Base-by-base conservation (phyloP, 2,888 invertebrate species). In the Unio pictorum region DNA sequence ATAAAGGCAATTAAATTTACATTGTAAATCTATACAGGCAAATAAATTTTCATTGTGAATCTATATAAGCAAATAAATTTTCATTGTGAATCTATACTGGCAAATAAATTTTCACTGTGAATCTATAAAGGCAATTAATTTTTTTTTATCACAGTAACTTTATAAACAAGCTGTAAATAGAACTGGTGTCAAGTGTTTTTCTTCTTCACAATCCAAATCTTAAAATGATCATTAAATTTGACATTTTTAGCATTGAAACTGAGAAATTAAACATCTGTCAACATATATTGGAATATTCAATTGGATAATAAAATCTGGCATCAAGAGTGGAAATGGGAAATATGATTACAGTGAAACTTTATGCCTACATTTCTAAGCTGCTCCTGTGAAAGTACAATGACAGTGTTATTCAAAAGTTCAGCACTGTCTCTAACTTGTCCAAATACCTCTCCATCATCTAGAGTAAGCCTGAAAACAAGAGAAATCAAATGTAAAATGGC, bases 391-490 rank as follows among this genome's bases (percentile, higher is more conserved):
- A 96, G 91, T 78, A 92, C 91, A 26, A 95, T 93, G 11, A 95
- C 93, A 45, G 94, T 92, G 66, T 94, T 92, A 88, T 95, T 95
- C 78, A 94, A 92, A 69, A 95, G 90, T 72, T 93, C 93, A 15
- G 94, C 93, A 67, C 93, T 93, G 85, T 95, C 95, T 61, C 94
- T 92, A 81, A 94, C 94, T 74, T 95, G 94, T 0, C 96, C 97
- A 83, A 95, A 94, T 76, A 94, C 93, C 81, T 94, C 93, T 0
- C 97, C 97, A 87, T 96, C 95, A 63, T 95, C 92, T 58, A 95
- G 92, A 28, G 96, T 94, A 70, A 96, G 93, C 89, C 96, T 95
- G 90, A 71, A 91, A 91, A 45, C 11, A 45, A 45, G 45, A 45
- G 45, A 45, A 45, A 34, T 34, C 34, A 0, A 34, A 34, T 7